These are phyloP conservation scores for Brenthis ino DNA, from an alignment of 2,888 invertebrate genomes.

Conservation along the genomic window DNA sequence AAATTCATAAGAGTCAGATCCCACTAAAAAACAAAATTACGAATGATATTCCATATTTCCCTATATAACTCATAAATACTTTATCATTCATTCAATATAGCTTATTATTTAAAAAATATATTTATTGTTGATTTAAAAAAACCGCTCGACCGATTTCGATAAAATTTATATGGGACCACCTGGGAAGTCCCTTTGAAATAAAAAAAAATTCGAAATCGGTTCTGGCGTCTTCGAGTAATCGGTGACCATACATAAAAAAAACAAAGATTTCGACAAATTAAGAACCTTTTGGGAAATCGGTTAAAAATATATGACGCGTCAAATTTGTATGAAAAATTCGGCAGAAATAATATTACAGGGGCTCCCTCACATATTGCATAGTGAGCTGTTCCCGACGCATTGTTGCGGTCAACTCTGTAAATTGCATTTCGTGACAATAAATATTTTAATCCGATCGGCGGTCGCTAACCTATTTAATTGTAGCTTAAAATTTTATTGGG, in stretches of 20 bases:
- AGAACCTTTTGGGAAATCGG: too few relatives aligned
- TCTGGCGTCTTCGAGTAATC: too few relatives aligned
- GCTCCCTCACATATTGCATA: constrained; percentile 60
- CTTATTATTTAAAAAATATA: not conserved
- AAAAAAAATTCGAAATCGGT: too few relatives aligned
- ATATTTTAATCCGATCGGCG: constrained; percentile 80
- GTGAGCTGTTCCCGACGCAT: constrained; percentile 66
- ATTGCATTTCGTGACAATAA: constrained; percentile 79
- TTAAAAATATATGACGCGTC: constrained; percentile 9
- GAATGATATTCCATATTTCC: not conserved
- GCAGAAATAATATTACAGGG: not conserved
- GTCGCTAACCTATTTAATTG: constrained; percentile 76
- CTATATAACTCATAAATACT: constrained; percentile 11
- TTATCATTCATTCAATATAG: constrained; percentile 13
- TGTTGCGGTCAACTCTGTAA: constrained; percentile 75
- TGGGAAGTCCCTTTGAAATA: too few relatives aligned
- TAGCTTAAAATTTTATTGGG: constrained; percentile 62
- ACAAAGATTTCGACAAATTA: too few relatives aligned
- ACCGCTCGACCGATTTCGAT: too few relatives aligned
- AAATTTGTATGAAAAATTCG: constrained; percentile 10
- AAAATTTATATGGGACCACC: too few relatives aligned
- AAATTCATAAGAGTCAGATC: too few relatives aligned
- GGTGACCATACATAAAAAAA: too few relatives aligned
- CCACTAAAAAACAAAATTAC: not conserved
- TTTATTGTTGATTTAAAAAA: too few relatives aligned